Evolutionary conservation across 1,140 invertebrate genomes (phyloP).

Genomic region (Listronotus bonariensis): DNA sequence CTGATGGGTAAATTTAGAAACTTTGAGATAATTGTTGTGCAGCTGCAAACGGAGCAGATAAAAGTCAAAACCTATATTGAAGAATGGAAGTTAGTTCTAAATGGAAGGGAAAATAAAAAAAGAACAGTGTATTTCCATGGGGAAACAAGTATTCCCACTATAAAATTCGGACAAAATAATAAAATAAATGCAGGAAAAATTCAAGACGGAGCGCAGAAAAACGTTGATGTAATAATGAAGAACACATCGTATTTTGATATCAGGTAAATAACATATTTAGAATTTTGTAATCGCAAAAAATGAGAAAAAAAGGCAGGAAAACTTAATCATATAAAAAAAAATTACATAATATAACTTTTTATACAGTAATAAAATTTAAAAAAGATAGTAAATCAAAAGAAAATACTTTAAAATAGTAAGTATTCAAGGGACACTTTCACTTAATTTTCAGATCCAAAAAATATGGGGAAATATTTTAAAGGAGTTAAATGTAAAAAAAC

Average conservation of each 20-base stretch:
- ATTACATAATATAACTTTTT: too few relatives aligned
- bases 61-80: constrained; percentile 34
- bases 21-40: constrained; percentile 35
- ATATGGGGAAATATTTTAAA: too few relatives aligned
- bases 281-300: too few relatives aligned
- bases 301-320: too few relatives aligned
- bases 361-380: too few relatives aligned
- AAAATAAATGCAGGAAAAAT: constrained; percentile 21
- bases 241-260: constrained; percentile 12
- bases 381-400: too few relatives aligned
- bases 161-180: constrained; percentile 25
- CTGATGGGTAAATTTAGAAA: constrained; percentile 38
- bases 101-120: constrained; percentile 31
- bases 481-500: too few relatives aligned
- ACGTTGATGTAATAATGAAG: constrained; percentile 11
- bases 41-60: constrained; percentile 25
- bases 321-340: too few relatives aligned
- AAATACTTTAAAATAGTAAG: too few relatives aligned
- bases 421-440: too few relatives aligned
- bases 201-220: constrained; percentile 19
- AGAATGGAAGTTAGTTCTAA: constrained; percentile 41
- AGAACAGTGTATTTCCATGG: constrained; percentile 36
- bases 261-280: too few relatives aligned
- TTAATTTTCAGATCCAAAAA: too few relatives aligned
- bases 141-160: constrained; percentile 19